Conservation (phyloP, 30 jellyfish, hydroid and myxozoan species). For the Aurelia sp. region DNA sequence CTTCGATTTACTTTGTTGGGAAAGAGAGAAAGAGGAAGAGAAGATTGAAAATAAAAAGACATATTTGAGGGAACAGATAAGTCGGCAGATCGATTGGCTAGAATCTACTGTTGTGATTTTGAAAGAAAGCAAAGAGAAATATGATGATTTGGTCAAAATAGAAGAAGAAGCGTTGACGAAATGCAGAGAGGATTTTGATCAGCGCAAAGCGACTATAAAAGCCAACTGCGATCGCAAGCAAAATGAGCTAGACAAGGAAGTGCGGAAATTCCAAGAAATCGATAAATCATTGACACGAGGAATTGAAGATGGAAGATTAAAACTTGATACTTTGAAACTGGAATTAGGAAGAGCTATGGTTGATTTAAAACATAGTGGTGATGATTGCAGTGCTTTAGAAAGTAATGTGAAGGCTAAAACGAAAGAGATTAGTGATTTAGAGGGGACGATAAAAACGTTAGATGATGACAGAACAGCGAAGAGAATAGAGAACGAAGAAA, state of each 20-base stretch:
- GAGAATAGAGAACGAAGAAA: slow-evolving; percentile 75
- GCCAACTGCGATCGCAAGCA: slow-evolving; percentile 48
- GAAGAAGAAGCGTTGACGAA: slow-evolving; percentile 53
- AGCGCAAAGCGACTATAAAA: slow-evolving; percentile 46
- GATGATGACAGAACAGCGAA: slow-evolving; percentile 59
- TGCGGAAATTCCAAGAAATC: slow-evolving; percentile 44
- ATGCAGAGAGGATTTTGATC: slow-evolving; percentile 55
- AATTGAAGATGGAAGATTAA: slow-evolving; percentile 52
- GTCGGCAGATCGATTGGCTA: slow-evolving; percentile 30
- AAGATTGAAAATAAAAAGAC: slow-evolving; percentile 43
- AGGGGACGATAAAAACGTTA: slow-evolving; percentile 38
- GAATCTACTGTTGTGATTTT: slow-evolving; percentile 63
- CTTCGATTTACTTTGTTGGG: slow-evolving; percentile 88
- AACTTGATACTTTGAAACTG: slow-evolving; percentile 69
- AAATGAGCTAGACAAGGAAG: slow-evolving; percentile 26
- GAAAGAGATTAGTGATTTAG: slow-evolving; percentile 51
- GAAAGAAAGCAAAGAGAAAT: slow-evolving; percentile 55
- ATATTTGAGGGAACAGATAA: slow-evolving; percentile 48
- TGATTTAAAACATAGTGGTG: slow-evolving; percentile 43
- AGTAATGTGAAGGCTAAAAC: slow-evolving; percentile 36
- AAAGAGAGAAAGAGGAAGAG: slow-evolving; percentile 69
- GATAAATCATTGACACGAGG: slow-evolving; percentile 36
- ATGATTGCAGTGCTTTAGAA: slow-evolving; percentile 16
- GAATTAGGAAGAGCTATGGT: slow-evolving; percentile 57
- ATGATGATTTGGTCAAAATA: slow-evolving; percentile 38